Evolutionary conservation across 2,113 vertebrate genomes (phyloP), one percentile per base, ranked within the genome.

Genomic region (Motacilla tschutschensis): DNA sequence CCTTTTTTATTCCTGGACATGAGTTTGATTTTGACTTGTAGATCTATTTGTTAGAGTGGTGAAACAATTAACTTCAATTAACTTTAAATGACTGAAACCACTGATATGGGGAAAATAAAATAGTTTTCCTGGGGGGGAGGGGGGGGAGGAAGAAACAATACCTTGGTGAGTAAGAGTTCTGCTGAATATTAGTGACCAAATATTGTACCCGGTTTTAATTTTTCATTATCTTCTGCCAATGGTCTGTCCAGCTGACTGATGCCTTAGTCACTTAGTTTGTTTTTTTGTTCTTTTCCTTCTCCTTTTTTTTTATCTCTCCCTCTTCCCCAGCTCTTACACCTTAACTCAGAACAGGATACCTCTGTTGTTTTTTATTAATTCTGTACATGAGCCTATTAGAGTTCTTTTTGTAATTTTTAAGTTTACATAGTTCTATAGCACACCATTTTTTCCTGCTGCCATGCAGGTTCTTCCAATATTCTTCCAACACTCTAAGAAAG

Each of bases 281-380:
- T 87, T 50, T 6, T 43, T 44, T 35, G 46, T 71, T 3, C 4
- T 48, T 73, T 65, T 51, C 17, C 14, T 3, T n/a, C 5, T 35
- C 4, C 18, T n/a, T 57, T 33, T 44, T 13, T n/a, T 6, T 11
- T 25, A 4, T 43, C 21, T 58, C 6, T n/a, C 14, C 2, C 21
- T 15, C 17, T 5, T 0, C 5, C 4, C 11, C 4, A 12, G 6
- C 12, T 36, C 15, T 25, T 35, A 20, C 2, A 46, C 5, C 14
- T 24, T 50, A 59, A 24, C 3, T 58, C 5, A 59, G 20, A 71
- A 36, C 6, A 60, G 10, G 6, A 2, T 38, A 24, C 6, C 22
- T 47, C 12, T 63, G 2, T 58, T 5, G 0, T 4, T 51, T 38
- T 87, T 57, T 29, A 64, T 19, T 79, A 73, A 58, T 38, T 51